Conservation (phyloP, 2,888 invertebrate species). For the Heliconius aoede region DNA sequence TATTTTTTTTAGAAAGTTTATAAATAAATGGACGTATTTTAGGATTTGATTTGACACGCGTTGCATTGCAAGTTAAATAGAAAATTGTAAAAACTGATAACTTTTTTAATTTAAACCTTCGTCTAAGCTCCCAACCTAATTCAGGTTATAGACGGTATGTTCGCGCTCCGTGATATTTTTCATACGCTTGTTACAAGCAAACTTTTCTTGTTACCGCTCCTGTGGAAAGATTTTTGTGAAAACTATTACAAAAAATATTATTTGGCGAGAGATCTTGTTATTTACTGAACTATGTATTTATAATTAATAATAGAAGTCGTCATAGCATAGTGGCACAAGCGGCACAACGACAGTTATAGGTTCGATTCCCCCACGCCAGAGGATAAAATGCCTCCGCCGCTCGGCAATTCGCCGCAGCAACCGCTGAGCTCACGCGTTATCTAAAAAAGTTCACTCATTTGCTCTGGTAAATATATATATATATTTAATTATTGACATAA, state of each 20-base stretch:
- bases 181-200: neutral
- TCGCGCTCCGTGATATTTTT: neutral
- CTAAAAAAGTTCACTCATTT: too few species aligned
- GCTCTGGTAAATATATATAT: too few species aligned
- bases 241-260: neutral
- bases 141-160: neutral
- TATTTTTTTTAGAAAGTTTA: neutral
- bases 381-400: too few species aligned
- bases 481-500: too few species aligned
- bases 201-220: slow-evolving; percentile 7
- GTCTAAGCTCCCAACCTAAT: too few species aligned
- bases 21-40: neutral
- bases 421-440: too few species aligned
- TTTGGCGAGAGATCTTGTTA: neutral
- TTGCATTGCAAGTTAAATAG: neutral
- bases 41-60: neutral
- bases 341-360: neutral
- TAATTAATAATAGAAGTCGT: too few species aligned
- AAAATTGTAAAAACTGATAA: neutral
- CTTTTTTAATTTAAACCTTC: too few species aligned
- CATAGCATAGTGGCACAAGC: neutral
- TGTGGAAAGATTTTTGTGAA: neutral
- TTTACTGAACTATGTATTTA: neutral
- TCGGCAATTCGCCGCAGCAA: too few species aligned
- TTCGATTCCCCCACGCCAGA: too few species aligned